Conservation (phyloP, 2,113 vertebrate genomes). For the Chiloscyllium plagiosum region DNA sequence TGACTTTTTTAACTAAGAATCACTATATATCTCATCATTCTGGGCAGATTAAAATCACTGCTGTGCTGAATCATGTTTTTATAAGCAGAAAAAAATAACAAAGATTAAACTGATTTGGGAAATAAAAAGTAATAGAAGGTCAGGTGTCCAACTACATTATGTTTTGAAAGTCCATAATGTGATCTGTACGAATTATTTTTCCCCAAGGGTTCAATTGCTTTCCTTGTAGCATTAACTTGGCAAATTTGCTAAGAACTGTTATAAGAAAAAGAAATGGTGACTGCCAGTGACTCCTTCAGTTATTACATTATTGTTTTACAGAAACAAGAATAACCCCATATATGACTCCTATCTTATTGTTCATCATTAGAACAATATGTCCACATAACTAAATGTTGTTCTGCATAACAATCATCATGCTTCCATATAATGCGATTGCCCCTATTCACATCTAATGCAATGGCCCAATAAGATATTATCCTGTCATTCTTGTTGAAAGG, state of each 20-base stretch:
- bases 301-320: background rate
- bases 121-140: background rate
- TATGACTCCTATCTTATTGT: background rate
- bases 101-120: background rate
- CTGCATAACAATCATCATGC: background rate
- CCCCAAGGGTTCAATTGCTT: background rate
- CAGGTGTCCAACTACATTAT: background rate
- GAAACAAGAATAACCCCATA: background rate
- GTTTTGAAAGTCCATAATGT: background rate
- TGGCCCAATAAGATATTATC: background rate
- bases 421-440: no score
- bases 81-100: background rate
- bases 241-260: background rate
- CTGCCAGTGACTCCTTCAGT: background rate
- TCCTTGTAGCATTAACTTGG: background rate
- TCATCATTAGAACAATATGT: background rate
- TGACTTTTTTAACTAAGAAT: background rate
- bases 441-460: background rate
- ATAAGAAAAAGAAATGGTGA: background rate
- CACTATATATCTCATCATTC: background rate
- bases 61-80: background rate
- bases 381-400: background rate
- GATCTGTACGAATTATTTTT: background rate
- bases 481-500: background rate
- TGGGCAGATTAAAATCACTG: background rate